These are phyloP conservation scores for Coregonus suidteri DNA, from an alignment of 2,797 vertebrate genomes.

Conservation along the genomic window DNA sequence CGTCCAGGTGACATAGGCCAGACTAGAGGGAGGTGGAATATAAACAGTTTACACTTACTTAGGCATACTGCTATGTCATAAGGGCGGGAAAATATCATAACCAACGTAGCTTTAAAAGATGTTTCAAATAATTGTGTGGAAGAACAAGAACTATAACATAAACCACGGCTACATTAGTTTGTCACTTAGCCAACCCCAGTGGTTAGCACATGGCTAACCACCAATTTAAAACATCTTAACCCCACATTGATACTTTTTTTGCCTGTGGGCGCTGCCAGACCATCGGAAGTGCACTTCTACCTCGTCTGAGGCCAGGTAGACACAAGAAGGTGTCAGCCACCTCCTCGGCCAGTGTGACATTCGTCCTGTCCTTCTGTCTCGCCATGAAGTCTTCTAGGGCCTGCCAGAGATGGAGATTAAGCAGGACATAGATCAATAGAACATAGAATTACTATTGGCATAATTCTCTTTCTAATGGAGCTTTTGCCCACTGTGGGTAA, in stretches of 20 bases:
- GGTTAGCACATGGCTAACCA: too few relatives aligned
- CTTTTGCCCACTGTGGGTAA: too few relatives aligned
- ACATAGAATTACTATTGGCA: too few relatives aligned
- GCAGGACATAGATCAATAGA: background rate
- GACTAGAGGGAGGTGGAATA: constrained; percentile 75
- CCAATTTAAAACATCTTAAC: background rate
- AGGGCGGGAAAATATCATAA: too few relatives aligned
- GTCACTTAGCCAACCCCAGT: background rate
- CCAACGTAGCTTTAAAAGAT: too few relatives aligned
- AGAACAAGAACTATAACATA: background rate
- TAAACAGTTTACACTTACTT: background rate
- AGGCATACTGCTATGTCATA: too few relatives aligned
- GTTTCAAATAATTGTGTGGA: too few relatives aligned
- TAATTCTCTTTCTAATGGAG: too few relatives aligned
- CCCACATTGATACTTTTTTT: background rate
- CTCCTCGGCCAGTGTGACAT: constrained; percentile 91
- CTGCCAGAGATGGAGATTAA: constrained; percentile 67
- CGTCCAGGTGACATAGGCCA: constrained; percentile 89
- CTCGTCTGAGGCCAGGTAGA: constrained; percentile 95
- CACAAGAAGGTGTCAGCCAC: constrained; percentile 89
- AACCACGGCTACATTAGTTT: background rate
- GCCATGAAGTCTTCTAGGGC: constrained; percentile 86
- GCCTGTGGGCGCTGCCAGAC: background rate
- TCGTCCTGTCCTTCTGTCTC: constrained; percentile 88
- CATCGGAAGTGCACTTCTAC: constrained; percentile 76